phyloP scores from a whole-genome alignment of 2,888 invertebrate genomes.

The Venusia cambrica region DNA sequence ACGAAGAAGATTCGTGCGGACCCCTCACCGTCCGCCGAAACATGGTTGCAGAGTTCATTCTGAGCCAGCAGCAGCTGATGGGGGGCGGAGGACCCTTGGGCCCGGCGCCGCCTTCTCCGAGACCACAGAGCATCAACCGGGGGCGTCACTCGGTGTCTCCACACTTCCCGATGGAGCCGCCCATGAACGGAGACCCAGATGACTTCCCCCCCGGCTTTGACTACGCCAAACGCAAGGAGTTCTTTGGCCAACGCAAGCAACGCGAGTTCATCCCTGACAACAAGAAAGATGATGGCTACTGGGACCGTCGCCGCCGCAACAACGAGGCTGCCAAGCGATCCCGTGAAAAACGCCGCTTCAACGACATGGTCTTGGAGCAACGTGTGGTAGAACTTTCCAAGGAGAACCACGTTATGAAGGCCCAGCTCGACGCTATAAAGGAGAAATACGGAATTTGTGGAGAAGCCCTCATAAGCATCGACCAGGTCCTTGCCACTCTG shows the following conservation, averaged over 20 bases:
- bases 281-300: slow-evolving; percentile 98
- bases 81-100: slow-evolving; percentile 61
- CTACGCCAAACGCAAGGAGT: slow-evolving; percentile 88
- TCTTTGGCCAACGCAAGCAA: slow-evolving; percentile 95
- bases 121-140: slow-evolving; percentile 59
- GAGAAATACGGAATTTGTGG: slow-evolving; percentile 96
- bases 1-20: slow-evolving; percentile 73
- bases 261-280: slow-evolving; percentile 97
- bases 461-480: slow-evolving; percentile 92
- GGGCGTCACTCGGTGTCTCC: slow-evolving; percentile 68
- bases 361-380: slow-evolving; percentile 97
- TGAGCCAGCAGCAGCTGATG: slow-evolving; percentile 84
- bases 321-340: slow-evolving; percentile 98
- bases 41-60: slow-evolving; percentile 93
- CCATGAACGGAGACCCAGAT: slow-evolving; percentile 46
- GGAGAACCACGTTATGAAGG: slow-evolving; percentile 96
- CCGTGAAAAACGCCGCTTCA: slow-evolving; percentile 96
- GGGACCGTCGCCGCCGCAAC: slow-evolving; percentile 97
- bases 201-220: slow-evolving; percentile 77
- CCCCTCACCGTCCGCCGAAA: slow-evolving; percentile 83
- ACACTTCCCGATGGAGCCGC: slow-evolving; percentile 73
- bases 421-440: slow-evolving; percentile 94
- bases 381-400: slow-evolving; percentile 96
- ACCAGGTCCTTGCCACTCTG: slow-evolving; percentile 92
- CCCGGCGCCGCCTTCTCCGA: slow-evolving; percentile 60